Evolutionary conservation across 1,140 invertebrate genomes (phyloP).

Genomic region (Drosophila tropicalis): DNA sequence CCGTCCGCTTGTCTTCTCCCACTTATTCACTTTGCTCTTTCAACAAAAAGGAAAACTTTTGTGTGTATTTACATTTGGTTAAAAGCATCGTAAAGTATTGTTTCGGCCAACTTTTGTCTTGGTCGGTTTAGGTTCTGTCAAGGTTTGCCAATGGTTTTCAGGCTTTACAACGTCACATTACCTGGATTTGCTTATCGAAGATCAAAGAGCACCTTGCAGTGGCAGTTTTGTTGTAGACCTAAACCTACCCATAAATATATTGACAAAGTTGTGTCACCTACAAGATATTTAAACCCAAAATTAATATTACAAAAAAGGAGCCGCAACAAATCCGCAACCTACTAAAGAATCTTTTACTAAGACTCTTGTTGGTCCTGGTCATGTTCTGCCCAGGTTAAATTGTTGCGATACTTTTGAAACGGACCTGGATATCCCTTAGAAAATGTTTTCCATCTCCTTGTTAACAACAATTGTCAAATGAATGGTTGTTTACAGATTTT

Average conservation of each 20-base stretch:
- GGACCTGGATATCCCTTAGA: too few relatives aligned
- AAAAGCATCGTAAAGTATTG: conserved; percentile 50
- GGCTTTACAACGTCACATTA: neutral
- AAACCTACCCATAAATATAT: neutral
- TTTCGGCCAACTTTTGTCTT: conserved; percentile 12
- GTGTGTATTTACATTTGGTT: conserved; percentile 60
- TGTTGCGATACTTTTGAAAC: too few relatives aligned
- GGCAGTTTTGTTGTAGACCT: neutral
- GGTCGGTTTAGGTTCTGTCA: conserved; percentile 10
- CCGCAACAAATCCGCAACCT: too few relatives aligned
- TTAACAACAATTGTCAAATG: too few relatives aligned
- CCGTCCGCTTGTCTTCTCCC: too few relatives aligned
- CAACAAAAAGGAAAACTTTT: conserved; percentile 46
- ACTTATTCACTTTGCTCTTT: neutral
- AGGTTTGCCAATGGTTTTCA: conserved; percentile 14
- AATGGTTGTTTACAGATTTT: too few relatives aligned
- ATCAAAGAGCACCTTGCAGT: conserved; percentile 42
- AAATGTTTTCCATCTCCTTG: too few relatives aligned
- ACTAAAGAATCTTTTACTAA: too few relatives aligned
- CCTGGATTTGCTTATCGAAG: conserved; percentile 46
- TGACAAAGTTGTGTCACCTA: conserved; percentile 4
- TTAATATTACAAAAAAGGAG: neutral
- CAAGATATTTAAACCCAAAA: neutral
- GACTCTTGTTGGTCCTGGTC: too few relatives aligned
- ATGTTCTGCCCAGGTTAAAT: too few relatives aligned